phyloP scores from a whole-genome alignment of 2,113 vertebrate species.

The Myotis brandtii region DNA sequence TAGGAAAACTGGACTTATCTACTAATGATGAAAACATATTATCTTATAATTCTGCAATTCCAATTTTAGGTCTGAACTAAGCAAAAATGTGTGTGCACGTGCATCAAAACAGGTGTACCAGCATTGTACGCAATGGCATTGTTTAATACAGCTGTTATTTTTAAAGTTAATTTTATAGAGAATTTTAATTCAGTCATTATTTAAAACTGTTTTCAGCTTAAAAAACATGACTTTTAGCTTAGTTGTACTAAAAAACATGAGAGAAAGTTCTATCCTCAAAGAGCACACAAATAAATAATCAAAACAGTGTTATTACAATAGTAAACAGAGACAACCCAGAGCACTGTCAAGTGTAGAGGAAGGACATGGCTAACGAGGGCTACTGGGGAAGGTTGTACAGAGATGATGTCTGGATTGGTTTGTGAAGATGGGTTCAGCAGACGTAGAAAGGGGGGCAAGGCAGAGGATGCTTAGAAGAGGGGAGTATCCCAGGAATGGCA shows the following conservation, averaged over 20 bases:
- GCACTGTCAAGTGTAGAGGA: background rate
- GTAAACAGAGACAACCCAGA: background rate
- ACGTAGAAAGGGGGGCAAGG: conserved; percentile 14
- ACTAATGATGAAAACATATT: background rate
- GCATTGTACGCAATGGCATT: background rate
- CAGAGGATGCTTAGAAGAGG: conserved; percentile 45
- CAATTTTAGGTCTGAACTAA: background rate
- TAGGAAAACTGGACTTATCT: conserved; percentile 20
- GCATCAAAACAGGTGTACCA: conserved; percentile 3
- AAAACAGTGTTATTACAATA: background rate
- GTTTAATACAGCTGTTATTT: conserved; percentile 22
- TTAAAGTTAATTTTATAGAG: conserved; percentile 47
- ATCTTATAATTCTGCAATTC: background rate
- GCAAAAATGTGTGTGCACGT: background rate
- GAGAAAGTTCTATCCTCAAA: background rate
- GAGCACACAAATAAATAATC: background rate
- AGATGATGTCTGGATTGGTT: background rate
- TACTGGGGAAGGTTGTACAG: background rate
- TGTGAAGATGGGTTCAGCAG: conserved; percentile 42
- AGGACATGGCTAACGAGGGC: background rate
- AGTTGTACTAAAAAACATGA: background rate
- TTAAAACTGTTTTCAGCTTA: conserved; percentile 51
- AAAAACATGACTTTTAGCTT: conserved; percentile 29
- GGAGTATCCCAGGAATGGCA: conserved; percentile 19
- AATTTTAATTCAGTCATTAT: conserved; percentile 50